Percentiles rank a stretch among this genome's conserved stretches.
Evolutionary conservation across 2,113 vertebrate species (phyloP).

Genomic region (Tragelaphus buxtoni): DNA sequence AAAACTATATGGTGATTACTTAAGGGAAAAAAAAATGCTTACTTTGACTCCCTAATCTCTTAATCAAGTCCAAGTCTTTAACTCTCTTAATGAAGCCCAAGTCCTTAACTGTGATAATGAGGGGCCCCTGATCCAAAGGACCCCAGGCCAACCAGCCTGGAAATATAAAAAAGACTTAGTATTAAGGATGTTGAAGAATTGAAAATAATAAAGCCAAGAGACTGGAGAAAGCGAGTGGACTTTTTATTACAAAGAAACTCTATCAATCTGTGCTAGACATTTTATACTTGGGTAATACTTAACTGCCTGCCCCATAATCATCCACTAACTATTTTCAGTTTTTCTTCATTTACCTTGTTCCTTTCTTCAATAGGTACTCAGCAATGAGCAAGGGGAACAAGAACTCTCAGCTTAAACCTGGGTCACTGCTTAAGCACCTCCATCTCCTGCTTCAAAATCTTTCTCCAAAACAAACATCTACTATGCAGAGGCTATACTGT

Average conservation of each 20-base stretch:
- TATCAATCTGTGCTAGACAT: neutral
- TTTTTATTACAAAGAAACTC: neutral
- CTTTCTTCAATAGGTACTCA: neutral
- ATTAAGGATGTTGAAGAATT: neutral
- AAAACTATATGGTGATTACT: neutral
- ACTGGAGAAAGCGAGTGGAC: neutral
- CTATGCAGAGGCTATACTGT: neutral
- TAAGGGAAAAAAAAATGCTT: neutral
- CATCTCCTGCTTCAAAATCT: slow-evolving; percentile 6
- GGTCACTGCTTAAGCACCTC: neutral
- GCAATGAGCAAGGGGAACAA: neutral
- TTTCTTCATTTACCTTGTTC: neutral
- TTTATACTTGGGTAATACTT: neutral
- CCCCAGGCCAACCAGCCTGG: neutral
- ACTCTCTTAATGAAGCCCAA: neutral
- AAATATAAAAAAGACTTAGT: neutral
- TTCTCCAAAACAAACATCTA: neutral
- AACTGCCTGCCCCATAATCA: neutral
- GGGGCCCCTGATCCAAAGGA: neutral
- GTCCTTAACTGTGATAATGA: neutral
- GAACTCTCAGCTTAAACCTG: neutral
- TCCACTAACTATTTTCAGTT: neutral
- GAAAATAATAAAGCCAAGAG: neutral
- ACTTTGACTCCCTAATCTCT: neutral
- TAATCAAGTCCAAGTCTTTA: neutral